These are phyloP conservation scores for Eutolmus rufibarbis DNA, from an alignment of 2,888 invertebrate genomes.

Conservation along the genomic window DNA sequence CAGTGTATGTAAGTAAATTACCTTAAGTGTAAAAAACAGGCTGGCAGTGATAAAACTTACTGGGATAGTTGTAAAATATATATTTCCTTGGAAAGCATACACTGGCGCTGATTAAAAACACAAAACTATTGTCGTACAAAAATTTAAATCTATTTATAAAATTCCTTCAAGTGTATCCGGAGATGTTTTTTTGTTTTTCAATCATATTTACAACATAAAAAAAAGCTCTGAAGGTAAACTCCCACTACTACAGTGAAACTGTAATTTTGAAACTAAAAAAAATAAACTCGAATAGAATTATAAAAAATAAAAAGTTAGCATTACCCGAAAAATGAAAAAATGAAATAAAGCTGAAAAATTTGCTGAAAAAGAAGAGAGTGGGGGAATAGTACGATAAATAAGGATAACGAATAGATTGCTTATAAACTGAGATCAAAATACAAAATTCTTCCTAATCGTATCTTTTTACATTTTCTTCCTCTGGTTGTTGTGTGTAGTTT, in stretches of 20 bases:
- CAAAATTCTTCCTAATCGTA: conserved; percentile 22
- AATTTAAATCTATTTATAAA: background rate
- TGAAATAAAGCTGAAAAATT: background rate
- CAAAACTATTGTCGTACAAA: background rate
- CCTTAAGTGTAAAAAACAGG: background rate
- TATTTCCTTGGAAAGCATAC: background rate
- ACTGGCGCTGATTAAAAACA: background rate
- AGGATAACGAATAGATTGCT: conserved; percentile 16
- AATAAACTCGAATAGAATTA: background rate
- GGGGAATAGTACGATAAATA: background rate
- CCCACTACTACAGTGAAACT: background rate
- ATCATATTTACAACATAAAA: background rate
- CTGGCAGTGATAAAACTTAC: background rate
- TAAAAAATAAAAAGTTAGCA: background rate
- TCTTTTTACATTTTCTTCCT: conserved; percentile 9
- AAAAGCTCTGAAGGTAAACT: background rate
- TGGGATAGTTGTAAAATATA: background rate
- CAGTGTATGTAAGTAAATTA: background rate
- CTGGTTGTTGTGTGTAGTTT: background rate
- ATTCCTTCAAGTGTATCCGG: background rate
- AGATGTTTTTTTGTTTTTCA: background rate
- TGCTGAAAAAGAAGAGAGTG: background rate
- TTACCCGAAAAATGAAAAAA: background rate
- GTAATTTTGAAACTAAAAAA: background rate
- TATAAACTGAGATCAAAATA: conserved; percentile 39